Conservation (phyloP, 2,113 vertebrate genomes). For the Siniperca chuatsi region DNA sequence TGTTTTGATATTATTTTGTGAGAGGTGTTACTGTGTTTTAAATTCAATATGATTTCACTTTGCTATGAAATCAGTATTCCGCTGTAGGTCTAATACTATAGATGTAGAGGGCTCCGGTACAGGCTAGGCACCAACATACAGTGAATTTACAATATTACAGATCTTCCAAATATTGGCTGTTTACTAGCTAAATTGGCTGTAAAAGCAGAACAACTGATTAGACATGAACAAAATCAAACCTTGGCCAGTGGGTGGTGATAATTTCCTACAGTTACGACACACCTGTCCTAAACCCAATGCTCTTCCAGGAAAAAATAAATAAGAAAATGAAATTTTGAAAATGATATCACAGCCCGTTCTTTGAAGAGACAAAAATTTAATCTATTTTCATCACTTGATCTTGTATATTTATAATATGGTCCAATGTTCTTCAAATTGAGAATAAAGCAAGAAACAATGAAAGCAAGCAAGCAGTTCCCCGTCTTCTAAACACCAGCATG, state of each 20-base stretch:
- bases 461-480: not conserved
- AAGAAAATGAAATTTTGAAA: rapidly evolving
- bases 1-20: not conserved
- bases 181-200: not conserved
- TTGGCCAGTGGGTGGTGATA: not conserved
- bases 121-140: not conserved
- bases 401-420: not conserved
- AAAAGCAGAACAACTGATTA: not conserved
- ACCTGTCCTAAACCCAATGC: not conserved
- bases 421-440: not conserved
- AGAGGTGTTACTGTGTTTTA: not conserved
- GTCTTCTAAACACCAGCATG: constrained; percentile 37
- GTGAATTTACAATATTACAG: not conserved
- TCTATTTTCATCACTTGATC: not conserved
- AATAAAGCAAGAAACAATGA: not conserved
- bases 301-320: not conserved
- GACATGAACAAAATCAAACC: not conserved
- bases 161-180: not conserved
- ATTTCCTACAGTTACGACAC: not conserved
- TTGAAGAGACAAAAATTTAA: not conserved
- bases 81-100: not conserved
- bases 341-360: not conserved
- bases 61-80: not conserved
- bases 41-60: not conserved
- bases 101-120: not conserved